phyloP scores from a whole-genome alignment of 2,888 invertebrate genomes.

The Rhagonycha lutea region DNA sequence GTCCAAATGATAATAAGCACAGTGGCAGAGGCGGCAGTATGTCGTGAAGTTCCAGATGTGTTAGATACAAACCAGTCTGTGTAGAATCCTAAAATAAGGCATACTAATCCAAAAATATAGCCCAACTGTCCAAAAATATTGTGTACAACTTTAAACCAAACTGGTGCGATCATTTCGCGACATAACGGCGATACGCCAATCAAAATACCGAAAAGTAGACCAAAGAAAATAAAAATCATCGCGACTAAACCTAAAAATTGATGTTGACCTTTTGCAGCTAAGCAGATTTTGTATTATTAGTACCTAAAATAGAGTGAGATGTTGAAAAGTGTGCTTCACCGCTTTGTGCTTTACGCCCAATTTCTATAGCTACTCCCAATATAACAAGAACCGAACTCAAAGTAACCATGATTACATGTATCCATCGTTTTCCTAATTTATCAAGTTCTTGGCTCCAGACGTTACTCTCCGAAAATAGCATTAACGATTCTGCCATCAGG shows the following conservation, averaged over 20 bases:
- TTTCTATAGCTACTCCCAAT: constrained; percentile 41
- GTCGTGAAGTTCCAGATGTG: constrained; percentile 39
- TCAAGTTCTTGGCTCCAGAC: constrained; percentile 34
- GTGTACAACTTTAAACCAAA: constrained; percentile 45
- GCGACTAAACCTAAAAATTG: constrained; percentile 45
- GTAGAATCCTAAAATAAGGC: constrained; percentile 45
- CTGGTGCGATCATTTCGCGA: constrained; percentile 36
- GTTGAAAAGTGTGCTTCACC: constrained; percentile 37
- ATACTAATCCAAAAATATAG: constrained; percentile 45
- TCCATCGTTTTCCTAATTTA: constrained; percentile 31
- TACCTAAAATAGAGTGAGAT: constrained; percentile 45
- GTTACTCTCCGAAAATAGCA: constrained; percentile 40
- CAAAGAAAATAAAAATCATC: constrained; percentile 43
- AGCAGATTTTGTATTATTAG: background rate
- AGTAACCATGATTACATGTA: constrained; percentile 39
- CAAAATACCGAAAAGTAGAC: constrained; percentile 40
- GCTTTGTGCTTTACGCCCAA: constrained; percentile 33
- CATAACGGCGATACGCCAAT: constrained; percentile 40
- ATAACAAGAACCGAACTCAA: constrained; percentile 35
- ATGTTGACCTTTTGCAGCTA: background rate
- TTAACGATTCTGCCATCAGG: constrained; percentile 41
- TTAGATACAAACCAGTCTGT: constrained; percentile 45
- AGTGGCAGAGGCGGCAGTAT: constrained; percentile 41
- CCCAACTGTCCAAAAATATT: constrained; percentile 46
- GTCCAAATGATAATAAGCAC: constrained; percentile 43